Base-by-base conservation (phyloP, 92 coral and sea anemone genomes). In the Umimayanthus chanpuru region DNA sequence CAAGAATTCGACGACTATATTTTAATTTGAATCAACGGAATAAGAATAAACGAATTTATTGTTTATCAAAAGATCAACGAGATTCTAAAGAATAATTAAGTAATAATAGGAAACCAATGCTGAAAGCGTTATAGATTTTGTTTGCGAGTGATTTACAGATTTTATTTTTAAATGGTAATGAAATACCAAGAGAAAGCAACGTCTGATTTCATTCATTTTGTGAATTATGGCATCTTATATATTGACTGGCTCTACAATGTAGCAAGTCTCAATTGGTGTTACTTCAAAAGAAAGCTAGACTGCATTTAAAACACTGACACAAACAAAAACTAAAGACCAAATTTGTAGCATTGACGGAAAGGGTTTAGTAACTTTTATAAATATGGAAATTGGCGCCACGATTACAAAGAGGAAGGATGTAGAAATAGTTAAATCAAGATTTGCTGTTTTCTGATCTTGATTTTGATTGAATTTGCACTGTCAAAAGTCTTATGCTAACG, bases 31-130 rank as follows among this genome's bases (percentile, higher is more conserved):
- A 85, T 85, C 81, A 25, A 76, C 10, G 76, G 44, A 39, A 28
- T 0, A 21, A 30, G 47, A 49, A 40, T 5, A 39, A 25, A 39
- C 23, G 11, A 50, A 70, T 79, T 56, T 72, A 36, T 72, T 79
- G 81, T 72, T 53, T 25, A 44, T 44, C n/a, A 20, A 64, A 85
- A 90, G 66, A 89, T 80, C 66, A 90, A 90, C 82, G 47, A 79
- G 53, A 23, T 38, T 80, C 36, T 66, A 79, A 77, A 79, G 56
- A 53, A 70, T 61, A 88, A 49, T 68, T 47, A 41, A 29, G 47
- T 43, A 36, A 76, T 41, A 70, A 58, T 68, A 43, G 41, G 85
- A 68, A 73, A 32, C 29, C 39, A 40, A 4, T 21, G 36, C 77
- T 3, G n/a, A 20, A 39, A 75, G 14, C 28, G 10, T 38, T 75